A percentile compares a stretch with the other conserved stretches of the same genome.
Conservation (phyloP, 2,113 vertebrate species). For the Urocynchramus pylzowi region DNA sequence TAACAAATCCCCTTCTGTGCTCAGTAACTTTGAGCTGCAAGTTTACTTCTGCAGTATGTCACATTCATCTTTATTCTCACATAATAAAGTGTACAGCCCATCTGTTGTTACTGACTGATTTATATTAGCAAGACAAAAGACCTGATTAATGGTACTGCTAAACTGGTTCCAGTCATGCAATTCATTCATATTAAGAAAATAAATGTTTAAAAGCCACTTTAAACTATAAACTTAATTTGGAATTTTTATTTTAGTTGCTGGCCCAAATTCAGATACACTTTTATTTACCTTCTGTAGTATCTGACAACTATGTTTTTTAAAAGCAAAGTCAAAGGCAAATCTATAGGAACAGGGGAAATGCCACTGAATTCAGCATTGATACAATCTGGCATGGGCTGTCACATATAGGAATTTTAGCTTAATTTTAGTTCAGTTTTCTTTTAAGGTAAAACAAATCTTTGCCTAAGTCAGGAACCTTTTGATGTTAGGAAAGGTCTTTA, state of each 20-base stretch:
- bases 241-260: not conserved
- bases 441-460: not conserved
- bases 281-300: not conserved
- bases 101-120: constrained; percentile 36
- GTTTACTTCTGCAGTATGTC: constrained; percentile 18
- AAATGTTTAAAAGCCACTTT: constrained; percentile 17
- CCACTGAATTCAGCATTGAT: not conserved
- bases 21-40: constrained; percentile 24
- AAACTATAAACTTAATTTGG: constrained; percentile 2
- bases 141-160: constrained; percentile 37
- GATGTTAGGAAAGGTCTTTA: not conserved
- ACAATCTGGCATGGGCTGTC: not conserved
- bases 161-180: not conserved
- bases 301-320: not conserved
- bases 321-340: not conserved
- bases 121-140: constrained; percentile 28
- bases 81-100: constrained; percentile 42
- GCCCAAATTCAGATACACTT: not conserved
- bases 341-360: not conserved
- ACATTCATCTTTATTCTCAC: constrained; percentile 58
- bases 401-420: not conserved
- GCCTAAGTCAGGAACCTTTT: not conserved
- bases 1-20: constrained; percentile 13
- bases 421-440: not conserved
- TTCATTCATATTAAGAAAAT: constrained; percentile 41